Base-by-base conservation (phyloP, 1,140 invertebrate genomes). In the Zaprionus africanus region DNA sequence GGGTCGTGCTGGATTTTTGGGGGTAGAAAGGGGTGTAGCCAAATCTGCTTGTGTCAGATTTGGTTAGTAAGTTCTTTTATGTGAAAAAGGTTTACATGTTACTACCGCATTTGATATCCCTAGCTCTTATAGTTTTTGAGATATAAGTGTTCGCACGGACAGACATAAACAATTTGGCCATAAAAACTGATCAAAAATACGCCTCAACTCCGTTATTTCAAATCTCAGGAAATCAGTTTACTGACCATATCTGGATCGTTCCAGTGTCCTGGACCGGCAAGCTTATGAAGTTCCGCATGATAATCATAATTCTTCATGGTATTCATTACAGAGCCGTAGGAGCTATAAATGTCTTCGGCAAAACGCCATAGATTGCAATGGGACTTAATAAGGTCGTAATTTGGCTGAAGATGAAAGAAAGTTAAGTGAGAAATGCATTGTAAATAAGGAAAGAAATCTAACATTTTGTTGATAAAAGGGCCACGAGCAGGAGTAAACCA, bases 401-500 rank as follows among this genome's bases (percentile, higher is more conserved):
- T 97, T 3, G 97, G 97, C 96, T 98, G 93, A 74, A 95, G 95
- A 94, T 9, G 11, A 95, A 97, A 6, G 1, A 5, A 34, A 43
- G 9, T 7, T 12, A n/a, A 4, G 13, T 34, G 13, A 13, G 24
- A 6, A 15, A 5, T 38, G 5, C 36, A 6, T 24, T 0, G 15
- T 9, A 22, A 13, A 5, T 12, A 19, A 5, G 22, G 3, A 2
- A 15, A n/a, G 0, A 46, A 1, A 26, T 13, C 96, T 95, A 72
- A 96, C 96, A 81, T 97, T 96, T 73, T 97, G 96, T 93, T 98
- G 96, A 92, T 99, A 98, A 53, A 97, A 97, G 2, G 98, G 98
- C 98, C 98, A 99, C 93, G 97, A 98, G 93, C 99, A 99, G 1
- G 98, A 98, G 93, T 98, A 99, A 19, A 99, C 94, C 96, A 99